Evolutionary conservation across 2,888 invertebrate species (phyloP).

Genomic region (Drosophila flavopinicola): DNA sequence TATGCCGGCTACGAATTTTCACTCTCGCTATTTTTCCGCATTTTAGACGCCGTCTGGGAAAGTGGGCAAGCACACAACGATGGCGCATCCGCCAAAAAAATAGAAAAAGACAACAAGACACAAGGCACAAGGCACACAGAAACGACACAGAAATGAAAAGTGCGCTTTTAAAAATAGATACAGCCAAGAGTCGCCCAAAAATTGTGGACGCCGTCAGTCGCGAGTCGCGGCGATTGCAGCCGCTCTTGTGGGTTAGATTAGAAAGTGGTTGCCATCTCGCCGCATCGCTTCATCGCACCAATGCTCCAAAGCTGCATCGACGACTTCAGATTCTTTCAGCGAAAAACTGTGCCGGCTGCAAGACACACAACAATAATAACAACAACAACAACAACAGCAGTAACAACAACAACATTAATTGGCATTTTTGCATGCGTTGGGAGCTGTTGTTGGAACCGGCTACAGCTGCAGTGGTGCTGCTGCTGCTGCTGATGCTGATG

Average conservation of each 20-base stretch:
- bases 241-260: conserved; percentile 65
- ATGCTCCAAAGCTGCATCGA: conserved; percentile 25
- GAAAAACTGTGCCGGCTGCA: conserved; percentile 62
- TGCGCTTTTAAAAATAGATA: conserved; percentile 62
- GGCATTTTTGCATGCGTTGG: conserved; percentile 65
- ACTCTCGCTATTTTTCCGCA: conserved; percentile 72
- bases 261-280: conserved; percentile 53
- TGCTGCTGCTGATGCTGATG: background rate
- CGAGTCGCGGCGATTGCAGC: conserved; percentile 35
- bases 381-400: conserved; percentile 17
- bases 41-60: conserved; percentile 62
- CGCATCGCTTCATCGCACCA: conserved; percentile 27
- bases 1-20: conserved; percentile 68
- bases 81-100: conserved; percentile 58
- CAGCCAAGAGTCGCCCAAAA: conserved; percentile 53
- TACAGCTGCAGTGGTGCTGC: conserved; percentile 7
- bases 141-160: conserved; percentile 55
- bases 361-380: conserved; percentile 16
- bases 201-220: conserved; percentile 37
- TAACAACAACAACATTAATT: conserved; percentile 42
- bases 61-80: conserved; percentile 48
- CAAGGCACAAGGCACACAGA: conserved; percentile 23
- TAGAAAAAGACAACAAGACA: conserved; percentile 18
- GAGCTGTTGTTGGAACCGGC: conserved; percentile 50
- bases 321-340: conserved; percentile 55